These are phyloP conservation scores for Ochotona curzoniae DNA, from an alignment of 2,113 vertebrate species.

Conservation along the genomic window DNA sequence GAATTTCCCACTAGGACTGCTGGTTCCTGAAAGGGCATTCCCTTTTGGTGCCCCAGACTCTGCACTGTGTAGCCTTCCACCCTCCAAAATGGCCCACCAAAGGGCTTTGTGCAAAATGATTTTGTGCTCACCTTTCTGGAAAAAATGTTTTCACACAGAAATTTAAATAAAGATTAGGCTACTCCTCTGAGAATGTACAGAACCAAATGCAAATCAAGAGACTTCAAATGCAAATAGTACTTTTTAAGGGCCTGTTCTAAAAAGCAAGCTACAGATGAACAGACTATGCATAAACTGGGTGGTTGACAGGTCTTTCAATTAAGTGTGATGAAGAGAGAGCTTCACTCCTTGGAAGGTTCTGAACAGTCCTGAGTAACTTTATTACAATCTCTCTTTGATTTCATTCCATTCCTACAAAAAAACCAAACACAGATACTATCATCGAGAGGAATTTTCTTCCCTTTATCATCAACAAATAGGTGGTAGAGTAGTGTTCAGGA, in stretches of 20 bases:
- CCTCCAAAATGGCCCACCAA: conserved; percentile 73
- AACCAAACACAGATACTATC: conserved; percentile 3
- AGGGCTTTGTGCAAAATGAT: conserved; percentile 82
- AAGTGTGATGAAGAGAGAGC: conserved; percentile 52
- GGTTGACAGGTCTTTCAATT: conserved; percentile 79
- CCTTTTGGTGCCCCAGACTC: conserved; percentile 73
- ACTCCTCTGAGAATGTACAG: conserved; percentile 75
- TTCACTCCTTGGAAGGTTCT: conserved; percentile 54
- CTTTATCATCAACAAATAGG: conserved; percentile 46
- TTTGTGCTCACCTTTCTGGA: conserved; percentile 88
- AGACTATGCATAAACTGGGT: conserved; percentile 76
- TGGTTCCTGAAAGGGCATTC: conserved; percentile 37
- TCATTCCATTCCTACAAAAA: conserved; percentile 57
- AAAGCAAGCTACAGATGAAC: conserved; percentile 84
- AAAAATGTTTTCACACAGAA: conserved; percentile 84
- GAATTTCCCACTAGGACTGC: conserved; percentile 53
- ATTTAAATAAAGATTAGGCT: conserved; percentile 86
- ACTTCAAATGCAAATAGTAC: conserved; percentile 88
- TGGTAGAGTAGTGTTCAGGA: neutral
- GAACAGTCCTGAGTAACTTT: conserved; percentile 58
- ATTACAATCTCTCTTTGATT: conserved; percentile 54
- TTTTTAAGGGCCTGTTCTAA: conserved; percentile 80
- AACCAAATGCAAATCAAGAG: conserved; percentile 86
- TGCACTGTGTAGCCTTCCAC: conserved; percentile 70
- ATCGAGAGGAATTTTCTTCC: conserved; percentile 29